These are phyloP conservation scores for Physella acuta DNA, from an alignment of 1,140 invertebrate species.

Conservation along the genomic window DNA sequence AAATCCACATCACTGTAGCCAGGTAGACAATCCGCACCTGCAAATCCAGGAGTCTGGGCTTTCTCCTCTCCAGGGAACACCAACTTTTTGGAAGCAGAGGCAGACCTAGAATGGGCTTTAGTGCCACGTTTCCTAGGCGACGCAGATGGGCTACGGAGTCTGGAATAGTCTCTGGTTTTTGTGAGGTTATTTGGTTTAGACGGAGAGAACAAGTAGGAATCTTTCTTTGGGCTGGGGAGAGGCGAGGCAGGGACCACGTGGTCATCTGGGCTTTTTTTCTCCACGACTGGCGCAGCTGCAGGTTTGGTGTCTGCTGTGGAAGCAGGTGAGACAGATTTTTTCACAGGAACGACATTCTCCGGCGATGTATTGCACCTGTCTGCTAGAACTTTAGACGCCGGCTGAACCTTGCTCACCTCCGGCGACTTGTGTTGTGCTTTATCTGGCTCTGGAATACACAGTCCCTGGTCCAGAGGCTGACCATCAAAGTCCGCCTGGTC, in stretches of 20 bases:
- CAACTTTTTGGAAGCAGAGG: slow-evolving; percentile 1
- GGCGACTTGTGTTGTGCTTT: no score
- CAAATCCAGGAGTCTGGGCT: no score
- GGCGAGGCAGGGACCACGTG: not conserved
- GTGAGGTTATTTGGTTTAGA: slow-evolving; percentile 12
- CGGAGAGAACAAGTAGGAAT: not conserved
- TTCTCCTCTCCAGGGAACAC: not conserved
- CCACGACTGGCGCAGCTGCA: not conserved
- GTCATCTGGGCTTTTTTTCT: not conserved
- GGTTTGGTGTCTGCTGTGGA: not conserved
- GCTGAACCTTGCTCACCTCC: no score
- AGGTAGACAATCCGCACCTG: no score
- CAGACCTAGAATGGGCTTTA: not conserved
- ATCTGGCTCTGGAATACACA: no score
- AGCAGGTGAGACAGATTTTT: not conserved
- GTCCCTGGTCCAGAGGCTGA: no score
- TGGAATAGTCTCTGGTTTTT: slow-evolving; percentile 16
- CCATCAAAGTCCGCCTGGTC: no score
- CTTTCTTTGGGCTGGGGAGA: not conserved
- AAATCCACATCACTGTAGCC: not conserved
- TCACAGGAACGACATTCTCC: no score
- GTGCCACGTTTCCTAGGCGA: not conserved
- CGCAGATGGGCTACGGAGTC: slow-evolving; percentile 3
- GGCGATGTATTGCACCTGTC: not conserved
- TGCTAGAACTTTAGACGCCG: not conserved